phyloP scores from a whole-genome alignment of 64 coral and sea anemone species.

The Stichodactyla helianthus region DNA sequence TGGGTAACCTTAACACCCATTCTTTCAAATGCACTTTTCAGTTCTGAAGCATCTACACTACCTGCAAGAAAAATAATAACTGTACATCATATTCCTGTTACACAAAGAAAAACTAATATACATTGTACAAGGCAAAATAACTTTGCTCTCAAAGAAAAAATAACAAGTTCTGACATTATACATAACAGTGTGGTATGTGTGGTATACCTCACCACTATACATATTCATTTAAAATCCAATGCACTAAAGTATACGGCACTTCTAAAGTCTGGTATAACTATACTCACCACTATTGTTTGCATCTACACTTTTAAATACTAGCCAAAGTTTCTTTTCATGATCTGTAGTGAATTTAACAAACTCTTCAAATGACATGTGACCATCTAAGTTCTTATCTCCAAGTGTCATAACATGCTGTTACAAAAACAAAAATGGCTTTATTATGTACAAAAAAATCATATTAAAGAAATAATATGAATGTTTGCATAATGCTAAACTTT shows the following conservation, averaged over 20 bases:
- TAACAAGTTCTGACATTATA: no score
- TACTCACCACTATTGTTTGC: constrained; percentile 74
- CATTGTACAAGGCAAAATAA: no score
- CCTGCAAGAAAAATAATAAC: constrained; percentile 33
- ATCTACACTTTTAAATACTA: constrained; percentile 86
- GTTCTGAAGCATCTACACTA: constrained; percentile 68
- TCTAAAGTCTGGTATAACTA: background rate
- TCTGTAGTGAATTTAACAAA: constrained; percentile 93
- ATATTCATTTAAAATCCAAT: background rate
- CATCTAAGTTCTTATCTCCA: constrained; percentile 79
- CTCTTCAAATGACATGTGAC: constrained; percentile 97
- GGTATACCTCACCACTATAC: background rate
- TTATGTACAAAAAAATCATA: background rate
- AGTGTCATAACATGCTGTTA: constrained; percentile 92
- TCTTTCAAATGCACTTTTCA: constrained; percentile 87
- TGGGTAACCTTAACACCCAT: constrained; percentile 90
- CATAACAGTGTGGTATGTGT: no score
- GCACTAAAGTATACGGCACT: background rate
- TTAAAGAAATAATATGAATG: no score
- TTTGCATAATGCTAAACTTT: no score
- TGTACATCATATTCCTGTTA: background rate
- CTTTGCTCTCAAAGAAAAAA: no score
- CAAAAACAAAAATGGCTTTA: background rate
- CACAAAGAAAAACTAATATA: no score
- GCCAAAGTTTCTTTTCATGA: constrained; percentile 93